A percentile compares a stretch with the other conserved stretches of the same genome.
Conservation (phyloP, 2,888 invertebrate species). For the Drosophila picticornis region DNA sequence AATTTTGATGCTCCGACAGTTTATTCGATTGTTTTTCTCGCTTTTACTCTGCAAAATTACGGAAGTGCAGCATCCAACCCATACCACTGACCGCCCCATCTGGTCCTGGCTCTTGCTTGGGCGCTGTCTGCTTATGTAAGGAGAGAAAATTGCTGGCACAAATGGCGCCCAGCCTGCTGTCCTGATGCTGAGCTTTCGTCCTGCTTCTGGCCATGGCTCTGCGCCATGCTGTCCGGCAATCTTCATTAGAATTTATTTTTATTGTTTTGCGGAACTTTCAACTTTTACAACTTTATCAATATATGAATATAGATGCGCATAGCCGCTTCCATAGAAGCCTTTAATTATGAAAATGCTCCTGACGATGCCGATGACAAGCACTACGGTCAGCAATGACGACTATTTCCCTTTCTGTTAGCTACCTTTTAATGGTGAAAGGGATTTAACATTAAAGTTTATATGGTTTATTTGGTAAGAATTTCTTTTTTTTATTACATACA, state of each 20-base stretch:
- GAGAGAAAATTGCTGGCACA: constrained; percentile 76
- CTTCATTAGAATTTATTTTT: constrained; percentile 79
- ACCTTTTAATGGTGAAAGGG: background rate
- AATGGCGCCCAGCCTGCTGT: constrained; percentile 65
- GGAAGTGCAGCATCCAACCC: constrained; percentile 71
- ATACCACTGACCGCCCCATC: constrained; percentile 31
- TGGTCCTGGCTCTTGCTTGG: constrained; percentile 16
- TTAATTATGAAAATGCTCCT: constrained; percentile 73
- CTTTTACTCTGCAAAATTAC: constrained; percentile 76
- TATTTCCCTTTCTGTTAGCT: background rate
- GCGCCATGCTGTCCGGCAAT: constrained; percentile 80
- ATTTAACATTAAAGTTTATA: background rate
- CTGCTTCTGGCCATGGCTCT: constrained; percentile 15
- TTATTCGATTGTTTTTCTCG: constrained; percentile 83
- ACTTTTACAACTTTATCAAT: constrained; percentile 81
- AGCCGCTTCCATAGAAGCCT: constrained; percentile 49
- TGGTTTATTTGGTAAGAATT: background rate
- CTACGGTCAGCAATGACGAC: constrained; percentile 1
- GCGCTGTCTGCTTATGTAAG: constrained; percentile 64
- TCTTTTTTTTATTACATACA: background rate
- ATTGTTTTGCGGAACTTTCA: constrained; percentile 81
- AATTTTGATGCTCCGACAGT: constrained; percentile 81
- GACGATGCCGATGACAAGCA: constrained; percentile 19
- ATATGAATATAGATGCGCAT: constrained; percentile 78
- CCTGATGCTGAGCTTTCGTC: constrained; percentile 23